These are phyloP conservation scores for Troilus luridus DNA, from an alignment of 2,888 invertebrate species.

Conservation along the genomic window DNA sequence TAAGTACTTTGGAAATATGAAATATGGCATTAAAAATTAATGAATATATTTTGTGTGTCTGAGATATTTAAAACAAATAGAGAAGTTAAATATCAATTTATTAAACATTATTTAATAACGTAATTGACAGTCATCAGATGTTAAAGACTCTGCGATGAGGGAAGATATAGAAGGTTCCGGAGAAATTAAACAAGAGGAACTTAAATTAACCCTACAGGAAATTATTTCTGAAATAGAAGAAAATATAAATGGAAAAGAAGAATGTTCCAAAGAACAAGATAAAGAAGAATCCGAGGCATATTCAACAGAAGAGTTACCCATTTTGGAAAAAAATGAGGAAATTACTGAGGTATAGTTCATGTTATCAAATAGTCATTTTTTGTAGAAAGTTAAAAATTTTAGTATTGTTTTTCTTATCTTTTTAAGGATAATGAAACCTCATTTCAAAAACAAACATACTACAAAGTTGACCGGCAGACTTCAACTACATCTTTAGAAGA, in stretches of 20 bases:
- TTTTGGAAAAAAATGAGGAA: neutral
- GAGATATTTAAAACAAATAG: neutral
- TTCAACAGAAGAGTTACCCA: neutral
- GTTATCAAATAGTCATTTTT: neutral
- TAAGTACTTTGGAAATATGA: neutral
- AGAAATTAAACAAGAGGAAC: slow-evolving; percentile 68
- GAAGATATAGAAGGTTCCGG: slow-evolving; percentile 7
- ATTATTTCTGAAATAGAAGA: slow-evolving; percentile 69
- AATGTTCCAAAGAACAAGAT: neutral
- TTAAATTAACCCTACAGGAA: slow-evolving; percentile 68
- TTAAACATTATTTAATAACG: slow-evolving; percentile 13
- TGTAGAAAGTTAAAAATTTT: neutral
- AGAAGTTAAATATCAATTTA: neutral
- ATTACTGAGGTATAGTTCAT: neutral
- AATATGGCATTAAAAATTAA: neutral
- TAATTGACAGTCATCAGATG: slow-evolving; percentile 5
- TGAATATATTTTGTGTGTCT: neutral
- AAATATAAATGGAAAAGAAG: slow-evolving; percentile 49
- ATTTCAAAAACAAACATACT: slow-evolving; percentile 41
- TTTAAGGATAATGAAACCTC: neutral
- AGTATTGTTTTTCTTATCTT: neutral
- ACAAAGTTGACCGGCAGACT: slow-evolving; percentile 66
- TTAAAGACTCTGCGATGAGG: slow-evolving; percentile 15
- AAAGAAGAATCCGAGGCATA: slow-evolving; percentile 30
- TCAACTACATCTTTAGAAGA: slow-evolving; percentile 66